These are phyloP conservation scores for Diachasma alloeum DNA, from an alignment of 1,140 invertebrate genomes.

Conservation along the genomic window DNA sequence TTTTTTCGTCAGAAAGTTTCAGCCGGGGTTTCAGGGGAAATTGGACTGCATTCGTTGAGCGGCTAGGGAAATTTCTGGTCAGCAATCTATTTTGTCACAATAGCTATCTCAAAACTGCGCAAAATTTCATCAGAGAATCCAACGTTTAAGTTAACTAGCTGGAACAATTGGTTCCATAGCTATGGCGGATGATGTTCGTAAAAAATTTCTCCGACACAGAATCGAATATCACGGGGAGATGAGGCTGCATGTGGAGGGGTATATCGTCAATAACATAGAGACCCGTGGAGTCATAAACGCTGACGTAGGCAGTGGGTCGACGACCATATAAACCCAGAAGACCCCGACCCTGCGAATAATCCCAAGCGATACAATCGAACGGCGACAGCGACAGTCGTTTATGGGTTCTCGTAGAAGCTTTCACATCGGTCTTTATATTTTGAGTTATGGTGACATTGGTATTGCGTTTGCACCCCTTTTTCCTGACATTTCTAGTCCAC, in stretches of 20 bases:
- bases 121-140: too few species aligned
- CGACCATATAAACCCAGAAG: conserved; percentile 19
- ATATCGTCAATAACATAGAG: conserved; percentile 3
- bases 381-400: neutral
- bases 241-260: neutral
- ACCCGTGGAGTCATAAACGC: neutral
- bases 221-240: neutral
- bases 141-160: neutral
- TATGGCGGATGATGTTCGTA: neutral
- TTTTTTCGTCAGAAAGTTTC: too few species aligned
- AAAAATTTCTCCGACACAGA: neutral
- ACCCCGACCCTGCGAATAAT: neutral
- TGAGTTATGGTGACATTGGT: neutral
- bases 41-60: too few species aligned
- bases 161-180: neutral
- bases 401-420: neutral
- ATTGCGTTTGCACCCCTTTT: neutral
- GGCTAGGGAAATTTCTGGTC: too few species aligned
- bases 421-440: neutral
- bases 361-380: conserved; percentile 1
- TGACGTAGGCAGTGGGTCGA: neutral
- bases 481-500: neutral
- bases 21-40: too few species aligned
- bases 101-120: too few species aligned
- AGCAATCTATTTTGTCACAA: too few species aligned